Base-by-base conservation (phyloP, 2,888 invertebrate genomes). In the Xylota sylvarum region DNA sequence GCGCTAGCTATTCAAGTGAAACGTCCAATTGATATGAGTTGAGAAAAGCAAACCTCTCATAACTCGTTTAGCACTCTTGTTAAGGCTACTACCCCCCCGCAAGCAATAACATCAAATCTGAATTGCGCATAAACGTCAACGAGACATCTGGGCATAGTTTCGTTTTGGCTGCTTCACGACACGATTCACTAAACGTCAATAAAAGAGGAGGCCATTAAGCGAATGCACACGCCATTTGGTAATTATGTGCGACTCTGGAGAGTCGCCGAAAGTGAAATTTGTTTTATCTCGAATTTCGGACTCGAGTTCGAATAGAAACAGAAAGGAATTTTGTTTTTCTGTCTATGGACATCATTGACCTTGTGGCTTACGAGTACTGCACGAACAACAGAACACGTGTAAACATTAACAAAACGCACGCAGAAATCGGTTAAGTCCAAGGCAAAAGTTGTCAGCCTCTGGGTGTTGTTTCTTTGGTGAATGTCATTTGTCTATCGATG, bases 141-240 rank as follows among this genome's bases (percentile, higher is more conserved):
- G n/a, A 40, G 46, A 46, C 56, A 69, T 56, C 73, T 78, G 72
- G 72, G 67, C 12, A 35, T 19, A 19, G 10, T 19, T 32, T 10
- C 46, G 14, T 37, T 37, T 46, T 46, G 56, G 14, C n/a, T 43
- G 27, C 32, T 58, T 40, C 40, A 10, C 14, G 32, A 4, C 19
- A 46, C 65, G 70, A 72, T 72, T 83, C 78, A 67, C 72, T 46
- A 69, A 73, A 62, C 62, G 62, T 73, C 67, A 73, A 30, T 52
- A 80, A 58, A 50, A 43, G 52, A n/a, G 40, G 37, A 43, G 43
- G 32, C 50, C 30, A 64, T 58, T 74, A 37, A 55, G 46, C 46
- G 40, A 67, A 58, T 69, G 58, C 58, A 79, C 79, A 79, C 79
- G 46, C 52, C 17, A 72, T 77, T 81, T 43, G 37, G 60, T 64